Percentiles rank a stretch among this genome's conserved stretches.
phyloP scores from a whole-genome alignment of 1,140 invertebrate species.

The Drosophila azteca region DNA sequence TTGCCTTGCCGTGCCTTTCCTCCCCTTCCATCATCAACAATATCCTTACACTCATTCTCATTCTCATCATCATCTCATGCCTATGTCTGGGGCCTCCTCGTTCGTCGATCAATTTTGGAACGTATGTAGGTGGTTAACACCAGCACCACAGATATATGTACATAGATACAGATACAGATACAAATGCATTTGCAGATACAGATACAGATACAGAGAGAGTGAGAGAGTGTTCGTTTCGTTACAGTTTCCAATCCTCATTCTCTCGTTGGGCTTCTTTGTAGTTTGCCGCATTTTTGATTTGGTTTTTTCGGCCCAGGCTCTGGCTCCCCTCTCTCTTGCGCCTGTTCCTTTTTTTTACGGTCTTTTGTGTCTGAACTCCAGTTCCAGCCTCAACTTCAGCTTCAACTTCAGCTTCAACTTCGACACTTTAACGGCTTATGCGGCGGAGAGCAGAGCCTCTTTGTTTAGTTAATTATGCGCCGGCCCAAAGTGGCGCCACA shows the following conservation, averaged over 20 bases:
- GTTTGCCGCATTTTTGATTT: conserved; percentile 78
- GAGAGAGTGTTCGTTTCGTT: conserved; percentile 51
- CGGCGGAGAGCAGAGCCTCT: conserved; percentile 42
- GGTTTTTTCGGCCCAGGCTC: conserved; percentile 39
- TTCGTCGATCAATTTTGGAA: conserved; percentile 32
- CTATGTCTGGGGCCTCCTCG: not conserved
- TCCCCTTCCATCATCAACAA: not conserved
- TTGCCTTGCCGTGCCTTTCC: no score
- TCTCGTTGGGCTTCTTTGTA: conserved; percentile 54
- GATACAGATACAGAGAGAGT: not conserved
- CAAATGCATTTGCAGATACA: not conserved
- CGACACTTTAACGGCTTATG: conserved; percentile 73
- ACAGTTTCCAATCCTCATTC: conserved; percentile 67
- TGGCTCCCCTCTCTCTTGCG: conserved; percentile 21
- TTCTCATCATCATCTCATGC: conserved; percentile 1
- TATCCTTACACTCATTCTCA: conserved; percentile 1
- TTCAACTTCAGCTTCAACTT: conserved; percentile 60
- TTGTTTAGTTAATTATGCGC: conserved; percentile 77
- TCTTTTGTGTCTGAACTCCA: conserved; percentile 48
- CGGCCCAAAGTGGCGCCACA: conserved; percentile 68
- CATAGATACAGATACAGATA: conserved; percentile 17
- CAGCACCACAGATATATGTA: conserved; percentile 27
- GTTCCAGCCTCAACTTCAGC: conserved; percentile 26
- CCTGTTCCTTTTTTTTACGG: conserved; percentile 11
- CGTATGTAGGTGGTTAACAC: conserved; percentile 67